A percentile compares a stretch with the other conserved stretches of the same genome.
phyloP scores from a whole-genome alignment of 2,113 vertebrate genomes.

The Entomyzon cyanotis region DNA sequence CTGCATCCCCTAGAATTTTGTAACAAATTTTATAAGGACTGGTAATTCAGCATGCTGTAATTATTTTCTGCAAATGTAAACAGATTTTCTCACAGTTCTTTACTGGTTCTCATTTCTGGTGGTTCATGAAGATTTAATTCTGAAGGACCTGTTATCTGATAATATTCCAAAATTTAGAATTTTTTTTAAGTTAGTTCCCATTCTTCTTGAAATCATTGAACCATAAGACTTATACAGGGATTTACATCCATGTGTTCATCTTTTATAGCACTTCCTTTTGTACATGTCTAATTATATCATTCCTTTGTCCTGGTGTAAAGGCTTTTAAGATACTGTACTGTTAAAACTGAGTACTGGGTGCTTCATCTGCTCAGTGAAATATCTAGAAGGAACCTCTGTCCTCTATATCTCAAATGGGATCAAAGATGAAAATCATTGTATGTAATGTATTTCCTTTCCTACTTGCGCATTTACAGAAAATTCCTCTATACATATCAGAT shows the following conservation, averaged over 20 bases:
- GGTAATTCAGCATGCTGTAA: not conserved
- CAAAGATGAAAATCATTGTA: not conserved
- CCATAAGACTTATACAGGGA: not conserved
- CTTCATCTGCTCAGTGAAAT: not conserved
- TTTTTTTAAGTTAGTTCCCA: not conserved
- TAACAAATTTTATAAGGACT: not conserved
- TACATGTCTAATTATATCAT: not conserved
- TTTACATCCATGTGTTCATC: not conserved
- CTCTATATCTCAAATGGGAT: not conserved
- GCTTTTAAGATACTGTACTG: not conserved
- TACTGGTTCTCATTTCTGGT: not conserved
- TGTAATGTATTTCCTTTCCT: not conserved
- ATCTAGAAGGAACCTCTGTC: not conserved
- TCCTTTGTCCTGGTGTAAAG: not conserved
- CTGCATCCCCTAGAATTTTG: not conserved
- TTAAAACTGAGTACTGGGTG: not conserved
- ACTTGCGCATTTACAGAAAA: not conserved
- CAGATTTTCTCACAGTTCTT: not conserved
- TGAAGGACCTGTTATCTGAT: not conserved
- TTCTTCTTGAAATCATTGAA: not conserved
- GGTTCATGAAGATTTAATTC: not conserved
- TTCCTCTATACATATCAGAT: not conserved
- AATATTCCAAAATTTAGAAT: not conserved
- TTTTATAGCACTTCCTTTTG: not conserved
- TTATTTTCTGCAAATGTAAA: constrained; percentile 2